Base-by-base conservation (phyloP, 2,888 invertebrate genomes). In the Perithous albicinctus region DNA sequence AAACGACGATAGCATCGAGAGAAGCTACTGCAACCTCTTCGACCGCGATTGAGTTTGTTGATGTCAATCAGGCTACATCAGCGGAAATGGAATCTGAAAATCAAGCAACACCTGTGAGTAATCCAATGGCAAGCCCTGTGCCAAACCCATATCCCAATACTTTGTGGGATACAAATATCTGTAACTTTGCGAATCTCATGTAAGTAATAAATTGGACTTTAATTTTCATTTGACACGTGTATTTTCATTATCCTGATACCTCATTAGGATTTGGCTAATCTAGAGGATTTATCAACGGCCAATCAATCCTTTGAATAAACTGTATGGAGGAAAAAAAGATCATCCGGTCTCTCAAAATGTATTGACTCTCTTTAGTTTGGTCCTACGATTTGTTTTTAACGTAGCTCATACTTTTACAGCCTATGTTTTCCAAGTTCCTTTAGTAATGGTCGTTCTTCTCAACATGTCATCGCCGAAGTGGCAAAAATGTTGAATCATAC, bases 151-250 rank as follows among this genome's bases (percentile, higher is more conserved):
- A 15, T 15, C 1, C 51, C 10, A 54, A 51, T 38, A 18, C 48
- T 2, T 10, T 35, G 2, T 74, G 73, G 63, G 73, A 74, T 63
- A 15, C 20, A 38, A 63, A 15, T 54, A 63, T 51, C 10, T 74
- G 63, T 63, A 74, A 74, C 48, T 74, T 74, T 51, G 4, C 51
- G 8, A 63, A 3, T 74, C 63, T 74, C 26, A 35, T 63, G 38
- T 74, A 63, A 73, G 26, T 35, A 70, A 41, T 41, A 54, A 56
- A 69, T 15, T 15, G 20, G 15, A 29, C 35, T 2, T 70, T 38
- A 15, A 23, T 54, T 41, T 69, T 8, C 1, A 41, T 43, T 2
- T 18, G 0, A 3, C 1, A n/a, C 56, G 32, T 59, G 15, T 59
- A 32, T 29, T 5, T 5, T 59, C 32, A 59, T 59, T 59, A 3